Evolutionary conservation across 1,140 invertebrate species (phyloP), one percentile per base, ranked within the genome.

Genomic region (Cataglyphis hispanica): DNA sequence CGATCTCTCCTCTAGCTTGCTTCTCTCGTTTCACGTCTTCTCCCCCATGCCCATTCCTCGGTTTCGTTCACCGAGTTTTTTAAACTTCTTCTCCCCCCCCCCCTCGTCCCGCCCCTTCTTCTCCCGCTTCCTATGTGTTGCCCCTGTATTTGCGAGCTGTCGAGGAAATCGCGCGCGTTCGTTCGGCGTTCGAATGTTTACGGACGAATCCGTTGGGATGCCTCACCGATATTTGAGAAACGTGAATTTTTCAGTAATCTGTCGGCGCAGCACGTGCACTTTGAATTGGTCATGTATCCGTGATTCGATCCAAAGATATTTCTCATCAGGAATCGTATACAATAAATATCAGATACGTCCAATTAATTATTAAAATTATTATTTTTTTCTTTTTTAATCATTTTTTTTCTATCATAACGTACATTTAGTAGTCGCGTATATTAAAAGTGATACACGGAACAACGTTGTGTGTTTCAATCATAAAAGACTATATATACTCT

Each of bases 121-220:
- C 8, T 27, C 31, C 43, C 16, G 11, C 53, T 50, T 67, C 50
- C 11, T 19, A n/a, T n/a, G 4, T 4, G 22, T 22, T 7, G 7
- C 8, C 37, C 34, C 8, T 25, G 1, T 19, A 10, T 5, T 60
- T 34, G 16, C 50, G 40, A 19, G 50, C 66, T 81, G 31, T 72
- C 66, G 78, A 34, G 25, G 37, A 81, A 81, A 81, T 81, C 53
- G 64, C 34, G 22, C 77, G 25, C 50, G 77, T 70, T 81, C 58
- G 19, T 27, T 37, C 50, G 77, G n/a, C 76, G 69, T n/a, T n/a
- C 77, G 64, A 70, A 81, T 70, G 64, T 81, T 81, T 81, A 81
- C 77, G 64, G 66, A 81, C 37, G 34, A 80, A 67, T 80, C 43
- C 61, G 31, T 8, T 25, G 6, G 46, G 43, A 13, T 56, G 13